These are phyloP conservation scores for Polymixis flavicincta DNA, from an alignment of 2,888 invertebrate genomes.

Conservation along the genomic window DNA sequence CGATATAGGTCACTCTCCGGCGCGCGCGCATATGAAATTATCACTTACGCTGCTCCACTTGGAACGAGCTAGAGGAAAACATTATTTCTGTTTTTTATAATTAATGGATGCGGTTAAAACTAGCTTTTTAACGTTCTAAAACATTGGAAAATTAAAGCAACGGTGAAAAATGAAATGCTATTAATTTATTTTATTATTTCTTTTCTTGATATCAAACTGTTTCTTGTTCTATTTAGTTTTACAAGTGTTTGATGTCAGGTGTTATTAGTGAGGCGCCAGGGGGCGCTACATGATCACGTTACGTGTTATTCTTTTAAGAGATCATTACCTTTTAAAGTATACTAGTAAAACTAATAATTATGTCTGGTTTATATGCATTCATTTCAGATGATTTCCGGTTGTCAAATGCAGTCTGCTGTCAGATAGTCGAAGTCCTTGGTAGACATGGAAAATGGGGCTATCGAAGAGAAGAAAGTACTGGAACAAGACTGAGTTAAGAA, in stretches of 20 bases:
- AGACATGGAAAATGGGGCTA: background rate
- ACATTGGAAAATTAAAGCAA: conserved; percentile 30
- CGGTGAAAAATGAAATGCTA: conserved; percentile 35
- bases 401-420: background rate
- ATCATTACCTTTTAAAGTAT: background rate
- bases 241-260: conserved; percentile 30
- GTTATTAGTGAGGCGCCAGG: background rate
- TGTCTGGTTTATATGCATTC: background rate
- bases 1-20: conserved; percentile 75
- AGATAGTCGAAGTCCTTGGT: background rate
- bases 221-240: conserved; percentile 15
- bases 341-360: background rate
- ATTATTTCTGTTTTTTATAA: conserved; percentile 56
- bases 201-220: conserved; percentile 18
- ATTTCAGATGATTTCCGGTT: background rate
- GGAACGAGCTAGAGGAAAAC: conserved; percentile 62
- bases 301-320: background rate
- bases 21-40: conserved; percentile 77
- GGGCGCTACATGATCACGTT: background rate
- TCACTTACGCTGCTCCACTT: conserved; percentile 76
- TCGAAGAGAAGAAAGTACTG: background rate
- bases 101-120: conserved; percentile 50
- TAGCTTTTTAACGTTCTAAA: conserved; percentile 45
- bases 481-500: background rate
- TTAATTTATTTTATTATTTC: conserved; percentile 33